Base-by-base conservation (phyloP, 2,113 vertebrate species). In the Corapipo altera region DNA sequence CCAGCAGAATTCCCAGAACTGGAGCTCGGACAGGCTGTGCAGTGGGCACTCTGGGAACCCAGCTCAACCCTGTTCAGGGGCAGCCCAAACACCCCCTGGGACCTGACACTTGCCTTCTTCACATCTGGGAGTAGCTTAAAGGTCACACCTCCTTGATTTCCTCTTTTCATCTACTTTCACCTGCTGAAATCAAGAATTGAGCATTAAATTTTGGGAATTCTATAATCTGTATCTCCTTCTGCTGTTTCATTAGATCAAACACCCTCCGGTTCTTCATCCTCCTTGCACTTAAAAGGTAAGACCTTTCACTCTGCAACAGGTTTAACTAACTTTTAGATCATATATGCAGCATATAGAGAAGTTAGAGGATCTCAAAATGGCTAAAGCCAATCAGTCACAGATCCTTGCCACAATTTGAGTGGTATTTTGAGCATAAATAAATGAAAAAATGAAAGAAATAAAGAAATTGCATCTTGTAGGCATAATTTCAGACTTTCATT, bases 1-100 rank as follows among this genome's bases (percentile, higher is more conserved):
- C 52, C 2, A 0, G 3, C 0, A 0, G 19, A 32, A 13, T 39
- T 83, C 32, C 7, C 10, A 33, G 46, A 43, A 18, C n/a, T 59
- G 74, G 23, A 43, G 62, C 44, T 80, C 37, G 52, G 41, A 26
- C 35, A 58, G 11, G 30, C 16, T 65, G 43, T 8, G 12, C 21
- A 41, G 3, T 3, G 9, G 48, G 21, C 5, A 13, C 39, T 15
- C 35, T 62, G 64, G 21, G 27, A 78, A 6, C 26, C 7, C 71
- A 59, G 21, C 18, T 55, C 51, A 35, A 46, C 26, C 12, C 71
- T 49, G 21, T 13, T 59, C 57, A 39, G 44, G 46, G 35, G 18
- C 52, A 76, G 33, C 41, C 10, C 52, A 33, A 35, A 11, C 5
- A 35, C 2, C 2, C 2, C 22, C 6, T 23, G 8, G 26, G n/a